phyloP scores from a whole-genome alignment of 2,113 vertebrate species.

The Phoxinus phoxinus region DNA sequence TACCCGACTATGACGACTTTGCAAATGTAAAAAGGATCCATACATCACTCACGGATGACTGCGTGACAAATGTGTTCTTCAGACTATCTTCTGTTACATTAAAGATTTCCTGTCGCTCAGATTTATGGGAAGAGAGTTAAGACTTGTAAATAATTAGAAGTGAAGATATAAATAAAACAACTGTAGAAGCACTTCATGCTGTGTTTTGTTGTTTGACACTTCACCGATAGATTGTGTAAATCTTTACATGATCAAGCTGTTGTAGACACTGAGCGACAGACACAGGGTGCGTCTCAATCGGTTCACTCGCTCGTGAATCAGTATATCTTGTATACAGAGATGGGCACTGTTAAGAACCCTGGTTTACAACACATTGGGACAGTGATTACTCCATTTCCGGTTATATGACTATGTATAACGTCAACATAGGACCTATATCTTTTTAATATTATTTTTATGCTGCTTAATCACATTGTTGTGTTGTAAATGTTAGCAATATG shows the following conservation, averaged over 20 bases:
- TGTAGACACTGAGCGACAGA: not conserved
- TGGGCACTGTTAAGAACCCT: no score
- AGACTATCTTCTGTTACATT: not conserved
- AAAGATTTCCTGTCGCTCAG: not conserved
- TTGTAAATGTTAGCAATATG: no score
- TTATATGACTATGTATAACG: no score
- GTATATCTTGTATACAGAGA: no score
- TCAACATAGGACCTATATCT: no score
- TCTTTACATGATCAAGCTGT: not conserved
- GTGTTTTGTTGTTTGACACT: not conserved
- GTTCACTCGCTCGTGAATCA: no score
- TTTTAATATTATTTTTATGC: no score
- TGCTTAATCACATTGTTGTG: no score
- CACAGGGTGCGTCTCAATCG: not conserved
- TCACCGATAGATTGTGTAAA: not conserved
- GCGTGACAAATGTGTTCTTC: not conserved
- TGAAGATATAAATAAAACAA: not conserved
- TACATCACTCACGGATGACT: constrained; percentile 1
- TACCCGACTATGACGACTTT: no score
- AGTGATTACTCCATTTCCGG: no score
- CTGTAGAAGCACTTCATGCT: not conserved
- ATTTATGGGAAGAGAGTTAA: not conserved
- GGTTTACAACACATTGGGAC: no score
- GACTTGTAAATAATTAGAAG: not conserved
- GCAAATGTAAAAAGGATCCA: no score